A percentile compares a stretch with the other conserved stretches of the same genome.
phyloP scores from a whole-genome alignment of 1,140 invertebrate species.

The Medauroidea extradentata region DNA sequence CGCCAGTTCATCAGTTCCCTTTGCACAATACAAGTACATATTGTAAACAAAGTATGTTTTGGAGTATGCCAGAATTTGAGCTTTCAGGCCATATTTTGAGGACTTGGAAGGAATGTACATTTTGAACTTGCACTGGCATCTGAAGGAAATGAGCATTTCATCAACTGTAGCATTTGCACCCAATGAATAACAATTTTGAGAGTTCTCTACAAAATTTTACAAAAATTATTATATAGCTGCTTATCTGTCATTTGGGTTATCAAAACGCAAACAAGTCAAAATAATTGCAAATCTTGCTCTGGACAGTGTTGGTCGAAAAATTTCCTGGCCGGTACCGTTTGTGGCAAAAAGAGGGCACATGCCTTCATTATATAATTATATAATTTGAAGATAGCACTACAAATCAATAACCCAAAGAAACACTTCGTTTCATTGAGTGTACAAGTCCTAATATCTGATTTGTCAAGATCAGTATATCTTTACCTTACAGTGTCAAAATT shows the following conservation, averaged over 20 bases:
- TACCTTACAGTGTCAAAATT: constrained; percentile 19
- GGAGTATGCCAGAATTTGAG: not conserved
- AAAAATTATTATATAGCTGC: too few relatives aligned
- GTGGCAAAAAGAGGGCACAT: constrained; percentile 24
- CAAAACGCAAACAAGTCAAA: constrained; percentile 26
- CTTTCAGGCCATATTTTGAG: too few relatives aligned
- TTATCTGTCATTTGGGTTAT: constrained; percentile 20
- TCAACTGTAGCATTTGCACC: too few relatives aligned
- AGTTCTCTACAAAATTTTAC: too few relatives aligned
- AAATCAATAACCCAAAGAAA: not conserved
- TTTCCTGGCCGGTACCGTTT: constrained; percentile 27
- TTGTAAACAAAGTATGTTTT: not conserved
- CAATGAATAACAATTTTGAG: too few relatives aligned
- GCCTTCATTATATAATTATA: constrained; percentile 26
- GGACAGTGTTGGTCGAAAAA: constrained; percentile 29
- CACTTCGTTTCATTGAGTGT: not conserved
- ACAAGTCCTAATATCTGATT: not conserved
- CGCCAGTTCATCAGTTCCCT: too few relatives aligned
- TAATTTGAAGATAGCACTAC: constrained; percentile 22
- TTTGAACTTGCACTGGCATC: constrained; percentile 37
- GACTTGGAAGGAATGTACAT: constrained; percentile 47
- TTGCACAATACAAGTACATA: too few relatives aligned
- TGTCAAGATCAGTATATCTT: constrained; percentile 1
- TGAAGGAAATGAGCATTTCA: constrained; percentile 40
- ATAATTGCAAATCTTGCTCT: constrained; percentile 26